Conservation (phyloP, 2,888 invertebrate species). For the Tanytarsus gracilentus region DNA sequence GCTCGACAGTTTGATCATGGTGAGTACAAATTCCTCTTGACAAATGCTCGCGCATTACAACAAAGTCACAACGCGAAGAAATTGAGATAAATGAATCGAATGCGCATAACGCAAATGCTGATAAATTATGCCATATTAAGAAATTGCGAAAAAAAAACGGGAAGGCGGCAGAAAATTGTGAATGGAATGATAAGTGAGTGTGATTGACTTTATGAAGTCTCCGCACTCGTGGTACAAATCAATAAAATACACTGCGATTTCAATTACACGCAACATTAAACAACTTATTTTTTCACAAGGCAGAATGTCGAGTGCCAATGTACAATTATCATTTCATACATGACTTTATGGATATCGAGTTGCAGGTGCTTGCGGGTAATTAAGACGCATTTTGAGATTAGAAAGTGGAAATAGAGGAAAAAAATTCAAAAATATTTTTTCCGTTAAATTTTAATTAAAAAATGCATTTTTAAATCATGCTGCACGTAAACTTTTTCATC, state of each 20-base stretch:
- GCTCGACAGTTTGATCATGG: slow-evolving; percentile 48
- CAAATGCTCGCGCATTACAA: not conserved
- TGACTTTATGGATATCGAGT: no score
- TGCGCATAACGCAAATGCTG: not conserved
- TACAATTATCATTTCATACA: no score
- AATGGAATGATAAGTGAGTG: slow-evolving; percentile 12
- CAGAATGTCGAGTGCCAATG: not conserved
- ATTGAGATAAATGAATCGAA: not conserved
- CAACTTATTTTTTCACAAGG: not conserved
- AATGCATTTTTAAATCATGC: no score
- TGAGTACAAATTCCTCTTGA: slow-evolving; percentile 36
- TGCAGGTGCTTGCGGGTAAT: no score
- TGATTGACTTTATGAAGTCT: not conserved
- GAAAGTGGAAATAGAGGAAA: no score
- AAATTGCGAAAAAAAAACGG: not conserved
- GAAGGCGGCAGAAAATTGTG: not conserved
- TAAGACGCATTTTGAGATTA: no score
- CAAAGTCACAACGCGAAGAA: not conserved
- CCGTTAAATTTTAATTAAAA: no score
- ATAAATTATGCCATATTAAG: slow-evolving; percentile 10
- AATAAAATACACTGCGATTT: slow-evolving; percentile 14
- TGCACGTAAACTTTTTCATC: no score
- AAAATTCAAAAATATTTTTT: no score
- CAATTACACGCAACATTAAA: slow-evolving; percentile 19
- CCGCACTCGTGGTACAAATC: not conserved